These are phyloP conservation scores for Sebastiscus tertius DNA, from an alignment of 2,797 vertebrate genomes.

Conservation along the genomic window DNA sequence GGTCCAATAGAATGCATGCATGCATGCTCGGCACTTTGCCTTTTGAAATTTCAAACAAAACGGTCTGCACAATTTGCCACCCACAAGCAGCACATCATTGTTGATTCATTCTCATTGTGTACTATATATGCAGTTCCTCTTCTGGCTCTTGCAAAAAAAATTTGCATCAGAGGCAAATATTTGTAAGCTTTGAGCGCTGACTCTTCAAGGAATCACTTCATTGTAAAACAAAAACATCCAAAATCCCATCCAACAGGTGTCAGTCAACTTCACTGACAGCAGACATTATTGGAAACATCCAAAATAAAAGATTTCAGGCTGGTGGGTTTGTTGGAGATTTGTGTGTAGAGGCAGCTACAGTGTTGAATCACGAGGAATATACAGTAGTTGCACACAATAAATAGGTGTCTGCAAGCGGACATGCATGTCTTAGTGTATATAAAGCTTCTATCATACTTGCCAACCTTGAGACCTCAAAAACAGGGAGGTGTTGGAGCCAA, in stretches of 20 bases:
- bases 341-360: neutral
- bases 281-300: neutral
- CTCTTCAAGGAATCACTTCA: neutral
- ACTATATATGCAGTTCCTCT: neutral
- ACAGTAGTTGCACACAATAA: neutral
- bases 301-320: neutral
- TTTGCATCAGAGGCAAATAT: neutral
- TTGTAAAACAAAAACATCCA: slow-evolving; percentile 6
- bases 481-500: no score
- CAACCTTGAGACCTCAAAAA: no score
- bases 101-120: slow-evolving; percentile 16
- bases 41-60: slow-evolving; percentile 31
- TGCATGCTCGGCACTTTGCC: neutral
- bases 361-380: neutral
- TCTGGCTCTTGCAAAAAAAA: slow-evolving; percentile 5
- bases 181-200: neutral
- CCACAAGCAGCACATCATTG: neutral
- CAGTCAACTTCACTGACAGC: neutral
- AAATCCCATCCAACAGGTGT: neutral
- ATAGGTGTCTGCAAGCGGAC: neutral
- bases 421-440: neutral
- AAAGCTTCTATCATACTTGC: neutral
- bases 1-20: neutral
- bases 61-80: neutral
- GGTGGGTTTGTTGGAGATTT: neutral